These are phyloP conservation scores for Coturnix japonica DNA, from an alignment of 2,113 vertebrate species.

Conservation along the genomic window DNA sequence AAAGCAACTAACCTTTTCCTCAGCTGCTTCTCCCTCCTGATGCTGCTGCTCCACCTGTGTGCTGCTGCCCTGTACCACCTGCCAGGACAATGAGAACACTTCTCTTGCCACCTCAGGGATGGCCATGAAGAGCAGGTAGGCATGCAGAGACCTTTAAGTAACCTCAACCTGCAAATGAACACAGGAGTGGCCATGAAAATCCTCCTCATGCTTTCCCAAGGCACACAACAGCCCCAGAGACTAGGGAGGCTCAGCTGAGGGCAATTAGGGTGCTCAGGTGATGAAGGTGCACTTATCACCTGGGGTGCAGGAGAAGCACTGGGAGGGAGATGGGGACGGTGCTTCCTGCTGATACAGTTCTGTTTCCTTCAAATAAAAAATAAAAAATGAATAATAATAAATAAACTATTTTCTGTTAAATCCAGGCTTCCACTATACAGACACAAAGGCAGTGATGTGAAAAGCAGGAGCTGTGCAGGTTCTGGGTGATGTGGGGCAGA, in stretches of 20 bases:
- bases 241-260: background rate
- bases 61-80: background rate
- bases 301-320: rapidly evolving
- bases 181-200: background rate
- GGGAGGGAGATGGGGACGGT: rapidly evolving
- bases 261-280: rapidly evolving
- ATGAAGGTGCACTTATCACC: background rate
- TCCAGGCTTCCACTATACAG: background rate
- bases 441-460: rapidly evolving
- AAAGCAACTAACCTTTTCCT: background rate
- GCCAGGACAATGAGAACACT: rapidly evolving
- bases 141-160: background rate
- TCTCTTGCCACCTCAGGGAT: rapidly evolving
- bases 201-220: background rate
- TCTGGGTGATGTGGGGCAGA: background rate
- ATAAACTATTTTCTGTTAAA: background rate
- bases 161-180: rapidly evolving
- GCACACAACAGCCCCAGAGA: background rate
- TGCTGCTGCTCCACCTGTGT: rapidly evolving
- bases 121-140: background rate
- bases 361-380: background rate
- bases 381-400: background rate
- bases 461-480: background rate
- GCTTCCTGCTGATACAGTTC: background rate
- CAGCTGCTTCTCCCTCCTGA: rapidly evolving